Evolutionary conservation across 1,140 invertebrate genomes (phyloP).

Genomic region (Euura lappo): DNA sequence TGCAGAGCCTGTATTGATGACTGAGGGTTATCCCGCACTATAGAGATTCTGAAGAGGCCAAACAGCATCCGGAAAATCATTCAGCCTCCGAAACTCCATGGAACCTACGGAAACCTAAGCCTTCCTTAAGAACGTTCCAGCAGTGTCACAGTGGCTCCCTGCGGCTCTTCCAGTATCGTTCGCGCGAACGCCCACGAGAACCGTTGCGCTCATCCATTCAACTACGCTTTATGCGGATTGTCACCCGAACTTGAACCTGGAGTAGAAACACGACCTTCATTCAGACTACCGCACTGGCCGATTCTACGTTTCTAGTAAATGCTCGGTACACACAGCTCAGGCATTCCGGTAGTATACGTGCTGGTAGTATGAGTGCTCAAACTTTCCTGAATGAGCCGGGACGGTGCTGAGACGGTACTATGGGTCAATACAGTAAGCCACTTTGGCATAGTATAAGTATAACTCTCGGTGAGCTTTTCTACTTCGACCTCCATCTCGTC

Average conservation of each 20-base stretch:
- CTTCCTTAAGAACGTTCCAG: neutral
- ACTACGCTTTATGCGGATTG: constrained; percentile 1
- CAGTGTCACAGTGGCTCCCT: constrained; percentile 18
- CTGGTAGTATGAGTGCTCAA: neutral
- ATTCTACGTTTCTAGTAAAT: neutral
- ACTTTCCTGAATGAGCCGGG: neutral
- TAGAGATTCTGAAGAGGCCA: neutral
- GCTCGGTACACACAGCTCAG: neutral
- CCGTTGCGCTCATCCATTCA: constrained; percentile 18
- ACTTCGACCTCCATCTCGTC: neutral
- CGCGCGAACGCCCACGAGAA: constrained; percentile 17
- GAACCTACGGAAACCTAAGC: neutral
- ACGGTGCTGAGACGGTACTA: too few species aligned
- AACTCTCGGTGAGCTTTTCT: neutral
- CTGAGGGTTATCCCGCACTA: neutral
- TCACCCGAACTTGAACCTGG: too few species aligned
- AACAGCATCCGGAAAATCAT: neutral
- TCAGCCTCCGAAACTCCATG: too few species aligned
- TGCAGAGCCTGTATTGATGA: neutral
- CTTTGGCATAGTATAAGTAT: too few species aligned
- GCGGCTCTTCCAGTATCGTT: constrained; percentile 21
- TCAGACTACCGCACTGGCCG: neutral
- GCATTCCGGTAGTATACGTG: neutral
- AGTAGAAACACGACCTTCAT: constrained; percentile 3
- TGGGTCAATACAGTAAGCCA: too few species aligned